These are phyloP conservation scores for Poeciliopsis prolifica DNA, from an alignment of 2,113 vertebrate species.

Conservation along the genomic window DNA sequence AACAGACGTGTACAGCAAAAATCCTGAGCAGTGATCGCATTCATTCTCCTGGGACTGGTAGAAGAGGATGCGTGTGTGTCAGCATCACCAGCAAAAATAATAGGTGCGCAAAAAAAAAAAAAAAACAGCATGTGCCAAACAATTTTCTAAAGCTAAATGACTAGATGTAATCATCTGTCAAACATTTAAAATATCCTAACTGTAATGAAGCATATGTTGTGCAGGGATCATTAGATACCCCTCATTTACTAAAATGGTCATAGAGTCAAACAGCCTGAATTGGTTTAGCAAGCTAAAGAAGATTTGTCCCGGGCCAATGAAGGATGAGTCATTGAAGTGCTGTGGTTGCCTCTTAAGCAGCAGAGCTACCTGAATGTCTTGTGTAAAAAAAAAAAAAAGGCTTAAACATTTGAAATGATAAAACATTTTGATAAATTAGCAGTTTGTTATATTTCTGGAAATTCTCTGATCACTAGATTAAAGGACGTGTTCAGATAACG, in stretches of 20 bases:
- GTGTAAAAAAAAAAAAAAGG: too few species aligned
- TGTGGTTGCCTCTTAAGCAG: too few species aligned
- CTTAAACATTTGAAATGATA: too few species aligned
- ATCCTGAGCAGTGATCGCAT: not conserved
- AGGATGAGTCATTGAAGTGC: too few species aligned
- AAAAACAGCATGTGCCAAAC: not conserved
- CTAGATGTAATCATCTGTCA: not conserved
- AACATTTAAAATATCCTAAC: not conserved
- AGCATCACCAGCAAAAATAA: slow-evolving; percentile 66
- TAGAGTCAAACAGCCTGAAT: not conserved
- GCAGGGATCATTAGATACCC: not conserved
- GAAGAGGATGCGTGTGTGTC: slow-evolving; percentile 39
- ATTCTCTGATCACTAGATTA: too few species aligned
- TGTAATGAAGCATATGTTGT: not conserved
- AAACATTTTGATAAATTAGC: too few species aligned
- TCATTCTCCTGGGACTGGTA: slow-evolving; percentile 3
- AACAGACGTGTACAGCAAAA: slow-evolving; percentile 16
- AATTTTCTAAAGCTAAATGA: not conserved
- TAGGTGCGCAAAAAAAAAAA: not conserved
- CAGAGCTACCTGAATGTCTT: too few species aligned
- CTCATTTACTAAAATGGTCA: not conserved
- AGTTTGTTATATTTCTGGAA: too few species aligned
- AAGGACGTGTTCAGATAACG: too few species aligned
- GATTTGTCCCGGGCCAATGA: too few species aligned
- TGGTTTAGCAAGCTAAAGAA: not conserved